Conservation (phyloP, 2,888 invertebrate genomes). For the Nipponacmea schrenckii region DNA sequence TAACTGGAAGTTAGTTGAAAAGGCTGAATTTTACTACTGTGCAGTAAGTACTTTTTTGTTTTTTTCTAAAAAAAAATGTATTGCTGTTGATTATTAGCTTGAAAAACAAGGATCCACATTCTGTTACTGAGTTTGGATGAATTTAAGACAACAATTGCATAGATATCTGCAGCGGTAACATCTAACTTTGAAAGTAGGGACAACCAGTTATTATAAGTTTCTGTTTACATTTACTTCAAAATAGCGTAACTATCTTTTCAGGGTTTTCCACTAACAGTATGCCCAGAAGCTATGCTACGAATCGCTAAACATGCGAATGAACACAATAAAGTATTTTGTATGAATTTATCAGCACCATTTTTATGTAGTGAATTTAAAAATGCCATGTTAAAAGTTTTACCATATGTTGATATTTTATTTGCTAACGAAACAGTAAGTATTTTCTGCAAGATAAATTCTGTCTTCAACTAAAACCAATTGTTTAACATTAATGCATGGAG, state of each 20-base stretch:
- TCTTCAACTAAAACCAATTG: too few species aligned
- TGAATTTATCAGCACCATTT: slow-evolving; percentile 97
- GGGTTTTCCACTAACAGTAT: slow-evolving; percentile 98
- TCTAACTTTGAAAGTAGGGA: too few species aligned
- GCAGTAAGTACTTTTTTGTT: slow-evolving; percentile 74
- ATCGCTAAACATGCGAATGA: slow-evolving; percentile 83
- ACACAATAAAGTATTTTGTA: slow-evolving; percentile 80
- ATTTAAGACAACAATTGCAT: too few species aligned
- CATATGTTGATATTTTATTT: slow-evolving; percentile 93
- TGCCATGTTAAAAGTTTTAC: slow-evolving; percentile 82
- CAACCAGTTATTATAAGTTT: too few species aligned
- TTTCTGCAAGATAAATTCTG: too few species aligned
- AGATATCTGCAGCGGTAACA: too few species aligned
- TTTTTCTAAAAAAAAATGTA: neutral
- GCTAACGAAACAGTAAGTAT: slow-evolving; percentile 87
- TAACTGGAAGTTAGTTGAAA: slow-evolving; percentile 80
- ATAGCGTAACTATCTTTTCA: slow-evolving; percentile 68
- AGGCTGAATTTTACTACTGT: slow-evolving; percentile 86
- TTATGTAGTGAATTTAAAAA: slow-evolving; percentile 87
- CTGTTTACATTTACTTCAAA: too few species aligned
- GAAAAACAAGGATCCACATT: too few species aligned
- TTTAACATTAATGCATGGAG: too few species aligned
- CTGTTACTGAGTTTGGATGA: too few species aligned
- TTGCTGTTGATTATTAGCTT: too few species aligned
- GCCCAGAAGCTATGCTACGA: slow-evolving; percentile 84